phyloP scores from a whole-genome alignment of 2,113 vertebrate genomes.

The Melanotaenia duboulayi region DNA sequence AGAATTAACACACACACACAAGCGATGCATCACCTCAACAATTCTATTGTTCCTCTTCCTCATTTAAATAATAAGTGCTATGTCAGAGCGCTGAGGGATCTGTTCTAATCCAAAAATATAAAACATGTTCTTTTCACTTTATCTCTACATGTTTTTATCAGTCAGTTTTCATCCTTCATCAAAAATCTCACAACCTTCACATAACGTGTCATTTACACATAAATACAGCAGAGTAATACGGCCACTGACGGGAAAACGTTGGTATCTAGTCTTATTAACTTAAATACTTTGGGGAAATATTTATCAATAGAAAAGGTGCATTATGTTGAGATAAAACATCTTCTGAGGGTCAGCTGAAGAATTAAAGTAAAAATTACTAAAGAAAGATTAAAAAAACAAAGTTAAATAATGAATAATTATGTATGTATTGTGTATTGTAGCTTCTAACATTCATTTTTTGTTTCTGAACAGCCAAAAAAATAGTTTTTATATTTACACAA shows the following conservation, averaged over 20 bases:
- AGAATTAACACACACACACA: constrained; percentile 33
- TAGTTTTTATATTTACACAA: neutral
- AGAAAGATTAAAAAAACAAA: too few relatives aligned
- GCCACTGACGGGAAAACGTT: neutral
- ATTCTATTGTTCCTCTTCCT: constrained; percentile 20
- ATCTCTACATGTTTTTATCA: neutral
- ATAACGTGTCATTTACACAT: neutral
- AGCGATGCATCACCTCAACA: constrained; percentile 14
- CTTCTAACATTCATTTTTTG: too few relatives aligned
- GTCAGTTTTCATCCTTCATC: neutral
- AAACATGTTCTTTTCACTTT: neutral
- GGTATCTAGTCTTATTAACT: too few relatives aligned
- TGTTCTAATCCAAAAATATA: neutral
- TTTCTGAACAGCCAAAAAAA: neutral
- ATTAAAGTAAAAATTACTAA: too few relatives aligned
- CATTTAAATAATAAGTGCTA: constrained; percentile 66
- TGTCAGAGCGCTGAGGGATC: constrained; percentile 8
- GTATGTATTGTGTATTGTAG: too few relatives aligned
- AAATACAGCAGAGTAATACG: neutral
- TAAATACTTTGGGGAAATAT: too few relatives aligned
- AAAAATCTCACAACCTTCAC: neutral
- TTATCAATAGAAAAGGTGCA: too few relatives aligned
- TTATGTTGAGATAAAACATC: too few relatives aligned
- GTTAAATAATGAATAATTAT: too few relatives aligned
- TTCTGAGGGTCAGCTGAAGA: too few relatives aligned